These are phyloP conservation scores for Crocidura indochinensis DNA, from an alignment of 2,797 vertebrate genomes.

Conservation along the genomic window DNA sequence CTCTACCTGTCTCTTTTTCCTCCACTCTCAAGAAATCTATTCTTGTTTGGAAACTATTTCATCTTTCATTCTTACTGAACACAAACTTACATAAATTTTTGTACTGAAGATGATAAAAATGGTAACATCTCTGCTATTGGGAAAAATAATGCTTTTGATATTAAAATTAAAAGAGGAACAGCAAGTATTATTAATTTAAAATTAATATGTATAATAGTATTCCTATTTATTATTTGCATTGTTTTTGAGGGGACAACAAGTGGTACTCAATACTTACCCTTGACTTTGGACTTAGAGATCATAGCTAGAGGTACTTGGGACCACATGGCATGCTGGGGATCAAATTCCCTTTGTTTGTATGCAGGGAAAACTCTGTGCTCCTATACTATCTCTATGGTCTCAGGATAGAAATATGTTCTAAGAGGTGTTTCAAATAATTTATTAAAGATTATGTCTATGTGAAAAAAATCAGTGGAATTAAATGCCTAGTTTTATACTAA, in stretches of 20 bases:
- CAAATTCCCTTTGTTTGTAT: too few relatives aligned
- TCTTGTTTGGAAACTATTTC: neutral
- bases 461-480: neutral
- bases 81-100: slow-evolving; percentile 43
- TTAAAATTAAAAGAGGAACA: slow-evolving; percentile 32
- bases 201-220: neutral
- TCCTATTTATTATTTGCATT: too few relatives aligned
- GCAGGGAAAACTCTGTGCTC: too few relatives aligned
- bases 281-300: too few relatives aligned
- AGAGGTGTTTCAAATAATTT: neutral
- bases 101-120: neutral
- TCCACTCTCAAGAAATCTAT: slow-evolving; percentile 56
- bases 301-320: too few relatives aligned
- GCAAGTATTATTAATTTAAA: neutral
- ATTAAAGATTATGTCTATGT: slow-evolving; percentile 4
- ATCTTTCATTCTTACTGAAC: slow-evolving; percentile 8
- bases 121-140: neutral
- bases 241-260: too few relatives aligned
- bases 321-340: too few relatives aligned
- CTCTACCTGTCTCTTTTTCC: slow-evolving; percentile 71
- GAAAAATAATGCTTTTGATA: slow-evolving; percentile 35
- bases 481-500: neutral
- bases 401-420: neutral
- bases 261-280: too few relatives aligned
- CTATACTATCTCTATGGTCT: too few relatives aligned